phyloP scores from a whole-genome alignment of 2,113 vertebrate genomes.

The Edolisoma coerulescens region DNA sequence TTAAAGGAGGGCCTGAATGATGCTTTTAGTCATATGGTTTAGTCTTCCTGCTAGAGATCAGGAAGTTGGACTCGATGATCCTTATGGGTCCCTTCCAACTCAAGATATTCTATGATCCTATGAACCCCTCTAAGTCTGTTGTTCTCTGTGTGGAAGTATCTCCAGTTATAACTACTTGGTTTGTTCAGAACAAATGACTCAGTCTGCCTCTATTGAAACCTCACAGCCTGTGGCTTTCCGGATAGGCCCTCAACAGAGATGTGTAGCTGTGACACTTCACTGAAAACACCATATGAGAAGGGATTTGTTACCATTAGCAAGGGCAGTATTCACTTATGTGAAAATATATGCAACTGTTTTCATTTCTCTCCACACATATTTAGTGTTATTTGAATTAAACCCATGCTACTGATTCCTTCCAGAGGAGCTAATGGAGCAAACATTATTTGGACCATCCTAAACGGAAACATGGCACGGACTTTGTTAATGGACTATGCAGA shows the following conservation, averaged over 20 bases:
- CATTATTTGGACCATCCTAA: background rate
- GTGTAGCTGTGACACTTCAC: background rate
- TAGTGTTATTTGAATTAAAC: background rate
- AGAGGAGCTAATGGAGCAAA: background rate
- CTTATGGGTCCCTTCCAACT: background rate
- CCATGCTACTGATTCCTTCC: background rate
- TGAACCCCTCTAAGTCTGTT: background rate
- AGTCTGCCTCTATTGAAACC: background rate
- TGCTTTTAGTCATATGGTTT: background rate
- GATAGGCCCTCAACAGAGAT: background rate
- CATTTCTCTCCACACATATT: background rate
- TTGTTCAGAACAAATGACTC: background rate
- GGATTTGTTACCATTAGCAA: background rate
- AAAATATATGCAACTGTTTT: background rate
- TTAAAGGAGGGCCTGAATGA: background rate
- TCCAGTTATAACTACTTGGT: background rate
- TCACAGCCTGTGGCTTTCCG: background rate
- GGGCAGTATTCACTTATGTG: background rate
- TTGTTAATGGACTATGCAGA: background rate
- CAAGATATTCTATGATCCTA: background rate
- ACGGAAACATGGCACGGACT: background rate
- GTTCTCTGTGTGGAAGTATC: background rate
- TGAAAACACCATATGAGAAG: background rate
- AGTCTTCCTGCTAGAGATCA: background rate
- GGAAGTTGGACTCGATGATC: rapidly evolving